These are phyloP conservation scores for Triplophysa rosa DNA, from an alignment of 2,113 vertebrate species.

Conservation along the genomic window DNA sequence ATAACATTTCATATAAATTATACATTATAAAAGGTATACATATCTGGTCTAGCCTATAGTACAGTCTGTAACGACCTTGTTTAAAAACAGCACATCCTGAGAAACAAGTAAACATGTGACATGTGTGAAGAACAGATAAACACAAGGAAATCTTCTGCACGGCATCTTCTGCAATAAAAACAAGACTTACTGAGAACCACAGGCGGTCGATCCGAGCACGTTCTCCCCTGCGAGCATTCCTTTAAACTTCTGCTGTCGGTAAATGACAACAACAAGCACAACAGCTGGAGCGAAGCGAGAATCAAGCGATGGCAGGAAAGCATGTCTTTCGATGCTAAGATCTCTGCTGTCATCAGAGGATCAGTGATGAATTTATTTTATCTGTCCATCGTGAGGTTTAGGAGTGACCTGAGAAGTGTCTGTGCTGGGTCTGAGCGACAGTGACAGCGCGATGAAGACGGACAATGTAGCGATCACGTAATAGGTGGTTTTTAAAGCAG, in stretches of 20 bases:
- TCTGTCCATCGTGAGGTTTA: neutral
- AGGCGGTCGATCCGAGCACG: conserved; percentile 63
- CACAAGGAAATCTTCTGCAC: conserved; percentile 11
- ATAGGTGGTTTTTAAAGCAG: conserved; percentile 25
- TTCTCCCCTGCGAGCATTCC: conserved; percentile 53
- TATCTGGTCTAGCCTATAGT: neutral
- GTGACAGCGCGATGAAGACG: neutral
- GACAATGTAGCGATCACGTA: neutral
- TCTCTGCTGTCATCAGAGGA: conserved; percentile 34
- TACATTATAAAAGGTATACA: neutral
- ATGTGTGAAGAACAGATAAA: neutral
- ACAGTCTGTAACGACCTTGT: neutral
- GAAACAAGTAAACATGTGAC: conserved; percentile 15
- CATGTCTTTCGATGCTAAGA: conserved; percentile 67
- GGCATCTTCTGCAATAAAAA: neutral
- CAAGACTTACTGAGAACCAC: conserved; percentile 76
- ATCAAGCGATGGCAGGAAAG: conserved; percentile 53
- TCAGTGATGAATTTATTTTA: neutral
- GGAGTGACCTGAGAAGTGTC: neutral
- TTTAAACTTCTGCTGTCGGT: conserved; percentile 51
- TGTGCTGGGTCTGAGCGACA: neutral
- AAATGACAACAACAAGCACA: conserved; percentile 58
- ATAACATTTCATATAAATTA: neutral
- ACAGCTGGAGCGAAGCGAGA: conserved; percentile 52
- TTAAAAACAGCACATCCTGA: conserved; percentile 3